Evolutionary conservation across 2,888 invertebrate species (phyloP), one percentile per base, ranked within the genome.

Genomic region (Serrognathus titanus): DNA sequence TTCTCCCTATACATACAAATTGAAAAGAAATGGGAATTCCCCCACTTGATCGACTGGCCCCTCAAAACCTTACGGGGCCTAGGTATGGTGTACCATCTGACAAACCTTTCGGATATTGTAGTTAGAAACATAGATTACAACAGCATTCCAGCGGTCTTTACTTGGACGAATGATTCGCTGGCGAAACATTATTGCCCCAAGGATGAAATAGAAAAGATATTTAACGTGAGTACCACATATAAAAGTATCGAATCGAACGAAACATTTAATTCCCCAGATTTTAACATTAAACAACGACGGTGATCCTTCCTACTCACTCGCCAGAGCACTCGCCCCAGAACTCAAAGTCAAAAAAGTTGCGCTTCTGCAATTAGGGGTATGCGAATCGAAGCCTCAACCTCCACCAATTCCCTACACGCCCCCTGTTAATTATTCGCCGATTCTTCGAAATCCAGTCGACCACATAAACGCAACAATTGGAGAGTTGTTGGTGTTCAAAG

Each of bases 91-190:
- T 86, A 85, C 75, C 80, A 85, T 37, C 78, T 81, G 49, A 82
- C 82, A 0, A 84, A 78, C 62, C 71, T 76, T 73, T 83, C 84
- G 20, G 84, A 87, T 55, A 83, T 93, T 61, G 87, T 87, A 0
- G 89, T 92, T 0, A 79, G 88, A 48, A 82, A 83, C 38, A 82
- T 86, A 16, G 85, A 87, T 38, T 80, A 83, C 55, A 78, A 77
- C 48, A 81, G 78, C 36, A 85, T 83, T 69, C 82, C 83, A 69
- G 85, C 81, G 65, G 85, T 85, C 66, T 91, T 85, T 73, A 88
- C 85, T 35, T 93, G 92, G 92, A 89, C 92, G 12, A 96, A 96
- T 71, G 93, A 92, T 64, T 89, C 91, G 6, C 74, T 95, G 64
- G 87, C 91, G 0, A 87, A 88, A 48, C 86, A 85, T 66, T 83